Conservation (phyloP, 2,888 invertebrate genomes). For the Pherbina coryleti region DNA sequence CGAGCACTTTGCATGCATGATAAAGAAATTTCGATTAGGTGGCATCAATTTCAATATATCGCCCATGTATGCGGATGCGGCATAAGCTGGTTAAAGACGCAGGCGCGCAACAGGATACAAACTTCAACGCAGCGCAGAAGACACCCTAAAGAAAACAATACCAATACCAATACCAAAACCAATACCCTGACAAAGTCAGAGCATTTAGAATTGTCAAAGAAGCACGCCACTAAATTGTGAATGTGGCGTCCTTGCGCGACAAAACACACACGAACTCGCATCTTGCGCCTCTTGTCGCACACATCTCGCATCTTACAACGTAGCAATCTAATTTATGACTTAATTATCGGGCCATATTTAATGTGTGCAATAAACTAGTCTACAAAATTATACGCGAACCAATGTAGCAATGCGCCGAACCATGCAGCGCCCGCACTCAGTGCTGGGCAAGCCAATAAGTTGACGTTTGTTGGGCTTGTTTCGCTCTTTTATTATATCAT, state of each 20-base stretch:
- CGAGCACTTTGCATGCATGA: slow-evolving; percentile 35
- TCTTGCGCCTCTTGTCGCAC: no score
- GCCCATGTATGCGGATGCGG: not conserved
- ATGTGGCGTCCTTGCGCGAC: not conserved
- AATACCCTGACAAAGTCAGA: not conserved
- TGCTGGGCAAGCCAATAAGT: not conserved
- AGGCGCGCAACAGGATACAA: not conserved
- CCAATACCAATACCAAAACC: not conserved
- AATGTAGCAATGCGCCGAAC: not conserved
- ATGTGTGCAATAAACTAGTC: slow-evolving; percentile 73
- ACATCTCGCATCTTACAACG: slow-evolving; percentile 17
- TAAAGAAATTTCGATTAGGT: slow-evolving; percentile 36
- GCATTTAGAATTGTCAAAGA: slow-evolving; percentile 2
- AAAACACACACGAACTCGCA: not conserved
- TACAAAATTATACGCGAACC: slow-evolving; percentile 61
- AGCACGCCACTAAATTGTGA: slow-evolving; percentile 6
- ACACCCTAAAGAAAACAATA: not conserved
- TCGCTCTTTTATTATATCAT: slow-evolving; percentile 24
- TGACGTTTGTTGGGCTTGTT: slow-evolving; percentile 25
- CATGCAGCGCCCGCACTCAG: not conserved
- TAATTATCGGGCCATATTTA: slow-evolving; percentile 69
- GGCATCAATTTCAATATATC: slow-evolving; percentile 24
- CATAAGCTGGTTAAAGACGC: not conserved
- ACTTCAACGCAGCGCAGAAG: not conserved
- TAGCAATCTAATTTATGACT: slow-evolving; percentile 69